phyloP scores from a whole-genome alignment of 2,888 invertebrate genomes.

The Rhabditoides inermis region DNA sequence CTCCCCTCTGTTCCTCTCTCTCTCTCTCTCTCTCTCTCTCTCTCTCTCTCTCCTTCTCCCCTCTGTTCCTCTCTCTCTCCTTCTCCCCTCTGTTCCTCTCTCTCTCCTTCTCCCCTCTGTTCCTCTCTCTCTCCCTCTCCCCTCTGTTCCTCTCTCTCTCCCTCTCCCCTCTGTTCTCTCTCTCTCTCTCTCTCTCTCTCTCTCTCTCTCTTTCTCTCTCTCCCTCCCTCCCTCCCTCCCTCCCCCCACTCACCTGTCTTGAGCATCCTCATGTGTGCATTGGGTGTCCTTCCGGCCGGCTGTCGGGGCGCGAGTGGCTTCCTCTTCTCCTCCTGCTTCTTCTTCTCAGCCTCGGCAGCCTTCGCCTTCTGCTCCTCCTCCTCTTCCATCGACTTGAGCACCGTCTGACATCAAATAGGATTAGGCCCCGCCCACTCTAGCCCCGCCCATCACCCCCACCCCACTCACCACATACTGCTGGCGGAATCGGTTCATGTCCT shows the following conservation, averaged over 20 bases:
- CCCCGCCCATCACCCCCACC: too few relatives aligned
- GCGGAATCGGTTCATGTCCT: constrained; percentile 86
- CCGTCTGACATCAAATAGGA: background rate
- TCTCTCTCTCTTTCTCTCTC: too few relatives aligned
- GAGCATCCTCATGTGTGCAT: too few relatives aligned
- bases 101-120: background rate
- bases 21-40: background rate
- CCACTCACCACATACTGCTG: constrained; percentile 73
- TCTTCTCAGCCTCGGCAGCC: too few relatives aligned
- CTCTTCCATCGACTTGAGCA: background rate
- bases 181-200: too few relatives aligned
- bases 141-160: background rate
- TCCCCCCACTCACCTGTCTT: too few relatives aligned
- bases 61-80: background rate
- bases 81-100: background rate
- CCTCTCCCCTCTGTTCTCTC: too few relatives aligned
- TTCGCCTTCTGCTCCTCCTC: background rate
- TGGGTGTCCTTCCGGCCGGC: too few relatives aligned
- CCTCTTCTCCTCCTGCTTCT: background rate
- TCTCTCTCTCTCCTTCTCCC: background rate
- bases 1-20: background rate
- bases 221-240: too few relatives aligned
- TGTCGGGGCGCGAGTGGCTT: background rate
- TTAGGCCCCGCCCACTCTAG: background rate
- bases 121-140: background rate